Base-by-base conservation (phyloP, 2,113 vertebrate species). In the Lonchura striata region DNA sequence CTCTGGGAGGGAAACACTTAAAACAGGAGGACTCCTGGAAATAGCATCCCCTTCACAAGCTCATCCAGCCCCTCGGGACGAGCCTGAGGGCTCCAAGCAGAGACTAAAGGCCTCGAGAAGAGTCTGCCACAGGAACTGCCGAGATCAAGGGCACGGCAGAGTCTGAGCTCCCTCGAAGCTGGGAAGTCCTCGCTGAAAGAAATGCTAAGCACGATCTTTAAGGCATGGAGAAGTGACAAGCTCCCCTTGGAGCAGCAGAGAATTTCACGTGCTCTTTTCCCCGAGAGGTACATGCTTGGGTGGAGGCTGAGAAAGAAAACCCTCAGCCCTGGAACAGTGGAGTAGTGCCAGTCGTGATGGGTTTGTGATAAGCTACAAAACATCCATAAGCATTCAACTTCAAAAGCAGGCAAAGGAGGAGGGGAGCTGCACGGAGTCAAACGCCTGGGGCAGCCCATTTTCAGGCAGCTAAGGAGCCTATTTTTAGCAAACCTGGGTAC, bases 241-340 rank as follows among this genome's bases (percentile, higher is more conserved):
- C 56, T 57, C 18, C 82, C 52, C 81, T 68, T 14, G 30, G 23
- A 65, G 42, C 24, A 30, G 75, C 59, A 77, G 75, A 61, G 71
- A 19, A 11, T 54, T 94, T 78, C 94, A 95, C 87, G 16, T 80
- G 90, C 44, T 94, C 64, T 37, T 25, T 15, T 85, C 78, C 78
- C 47, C 9, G 11, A 92, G 60, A 93, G 69, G 42, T 39, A 25
- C 75, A 65, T 4, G 53, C 59, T 70, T 95, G 94, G 95, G 95
- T 94, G 96, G 95, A 94, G 96, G 96, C 81, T 96, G 91, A 95
- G 95, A 96, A 96, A 94, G 94, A 91, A 96, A 95, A 87, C 60
- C 86, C 88, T 96, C 86, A 93, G 5, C 70, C 84, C 68, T 91
- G 81, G 85, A 91, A 96, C 35, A 2, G 74, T 80, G 91, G 92